A percentile compares a stretch with the other conserved stretches of the same genome.
phyloP scores from a whole-genome alignment of 2,113 vertebrate species.

The Thamnaconus septentrionalis region DNA sequence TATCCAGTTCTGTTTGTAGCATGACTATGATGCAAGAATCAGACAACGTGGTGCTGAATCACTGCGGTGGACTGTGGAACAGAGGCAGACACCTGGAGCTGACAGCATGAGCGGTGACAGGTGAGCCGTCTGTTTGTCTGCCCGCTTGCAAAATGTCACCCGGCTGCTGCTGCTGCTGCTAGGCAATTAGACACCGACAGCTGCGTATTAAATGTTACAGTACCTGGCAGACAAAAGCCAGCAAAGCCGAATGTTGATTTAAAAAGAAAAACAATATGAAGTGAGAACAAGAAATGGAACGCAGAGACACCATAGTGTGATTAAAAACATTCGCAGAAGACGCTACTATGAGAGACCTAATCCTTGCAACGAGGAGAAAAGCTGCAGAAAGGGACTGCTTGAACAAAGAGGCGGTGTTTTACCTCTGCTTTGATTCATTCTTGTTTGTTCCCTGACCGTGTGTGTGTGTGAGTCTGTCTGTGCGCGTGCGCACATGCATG shows the following conservation, averaged over 20 bases:
- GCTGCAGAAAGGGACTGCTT: no score
- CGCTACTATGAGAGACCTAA: no score
- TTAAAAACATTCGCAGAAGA: no score
- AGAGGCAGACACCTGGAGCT: constrained; percentile 47
- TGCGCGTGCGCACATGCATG: background rate
- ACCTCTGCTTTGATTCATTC: no score
- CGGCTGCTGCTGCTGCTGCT: background rate
- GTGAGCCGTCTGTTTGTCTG: constrained; percentile 23
- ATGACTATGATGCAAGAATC: constrained; percentile 10
- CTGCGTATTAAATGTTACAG: constrained; percentile 8
- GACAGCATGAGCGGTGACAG: constrained; percentile 39
- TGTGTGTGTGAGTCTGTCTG: background rate
- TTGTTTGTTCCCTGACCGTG: background rate
- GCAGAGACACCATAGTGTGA: no score
- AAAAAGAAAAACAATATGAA: no score
- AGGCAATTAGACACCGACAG: constrained; percentile 28
- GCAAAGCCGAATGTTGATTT: no score
- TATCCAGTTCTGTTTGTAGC: background rate
- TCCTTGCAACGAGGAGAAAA: no score
- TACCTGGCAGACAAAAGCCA: no score
- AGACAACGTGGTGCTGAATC: constrained; percentile 14
- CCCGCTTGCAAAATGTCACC: constrained; percentile 31
- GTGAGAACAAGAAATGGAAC: no score
- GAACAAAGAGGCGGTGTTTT: no score
- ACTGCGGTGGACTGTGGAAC: constrained; percentile 29